A percentile compares a stretch with the other conserved stretches of the same genome.
phyloP scores from a whole-genome alignment of 1,140 invertebrate genomes.

The Nasonia giraulti region DNA sequence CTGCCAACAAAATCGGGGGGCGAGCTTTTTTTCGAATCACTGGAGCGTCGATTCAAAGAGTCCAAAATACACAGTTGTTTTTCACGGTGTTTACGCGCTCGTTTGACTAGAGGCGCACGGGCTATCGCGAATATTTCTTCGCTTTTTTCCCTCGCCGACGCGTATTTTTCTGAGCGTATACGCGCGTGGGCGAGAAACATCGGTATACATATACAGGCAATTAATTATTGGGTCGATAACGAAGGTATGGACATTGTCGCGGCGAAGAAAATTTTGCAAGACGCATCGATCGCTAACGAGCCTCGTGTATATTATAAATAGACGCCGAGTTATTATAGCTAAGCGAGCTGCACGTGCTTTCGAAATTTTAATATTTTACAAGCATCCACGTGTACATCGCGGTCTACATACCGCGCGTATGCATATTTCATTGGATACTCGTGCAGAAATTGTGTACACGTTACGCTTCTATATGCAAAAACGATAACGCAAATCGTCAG shows the following conservation, averaged over 20 bases:
- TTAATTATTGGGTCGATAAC: background rate
- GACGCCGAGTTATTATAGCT: background rate
- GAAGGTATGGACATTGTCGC: background rate
- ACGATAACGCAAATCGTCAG: too few species aligned
- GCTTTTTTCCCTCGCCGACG: background rate
- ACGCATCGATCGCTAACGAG: background rate
- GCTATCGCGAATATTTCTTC: background rate
- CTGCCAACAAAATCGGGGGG: background rate
- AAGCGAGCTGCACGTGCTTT: background rate
- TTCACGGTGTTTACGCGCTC: background rate
- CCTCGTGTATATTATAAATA: background rate
- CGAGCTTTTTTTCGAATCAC: constrained; percentile 19
- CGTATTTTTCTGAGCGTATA: background rate
- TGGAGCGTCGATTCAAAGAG: constrained; percentile 15
- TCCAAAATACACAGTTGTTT: constrained; percentile 11
- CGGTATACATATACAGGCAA: background rate
- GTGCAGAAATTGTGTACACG: too few species aligned
- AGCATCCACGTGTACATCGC: too few species aligned
- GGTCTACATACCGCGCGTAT: too few species aligned
- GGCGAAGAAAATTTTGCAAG: background rate
- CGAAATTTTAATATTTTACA: background rate
- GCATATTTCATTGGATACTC: too few species aligned
- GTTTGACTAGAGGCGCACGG: background rate
- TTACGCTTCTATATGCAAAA: too few species aligned
- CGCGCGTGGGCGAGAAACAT: too few species aligned